Base-by-base conservation (phyloP, 2,113 vertebrate species). In the Salvator merianae region DNA sequence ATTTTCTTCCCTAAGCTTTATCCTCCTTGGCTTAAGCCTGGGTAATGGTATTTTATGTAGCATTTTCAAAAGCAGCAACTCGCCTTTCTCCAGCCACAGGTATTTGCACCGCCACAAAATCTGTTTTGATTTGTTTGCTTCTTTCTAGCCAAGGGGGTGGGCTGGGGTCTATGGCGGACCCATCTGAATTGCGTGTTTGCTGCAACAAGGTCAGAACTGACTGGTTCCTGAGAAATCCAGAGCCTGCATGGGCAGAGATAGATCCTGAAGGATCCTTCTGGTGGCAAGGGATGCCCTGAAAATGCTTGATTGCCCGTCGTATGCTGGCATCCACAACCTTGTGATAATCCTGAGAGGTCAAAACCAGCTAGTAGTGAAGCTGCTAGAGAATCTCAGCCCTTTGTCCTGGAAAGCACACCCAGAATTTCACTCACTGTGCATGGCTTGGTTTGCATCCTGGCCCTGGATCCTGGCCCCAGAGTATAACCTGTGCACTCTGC, bases 71-170 rank as follows among this genome's bases (percentile, higher is more conserved):
- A 53, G 43, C 7, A 36, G 12, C 82, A 36, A 20, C 81, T 30
- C 30, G 7, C 40, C 0, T 81, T 89, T 88, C 86, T 79, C 92
- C 74, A 22, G 2, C 71, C 79, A 88, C 85, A 91, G 91, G 88
- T 90, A 91, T 89, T 81, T 92, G 92, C 93, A 94, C 92, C 90
- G 93, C 94, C 81, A 28, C 28, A 59, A 43, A 73, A 38, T 66
- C 68, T 36, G 38, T n/a, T 82, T 6, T 84, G 84, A 77, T 86
- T 77, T 28, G 24, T 50, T 82, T 85, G 83, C 91, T 82, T 77
- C 66, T 89, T 13, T 74, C 84, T 12, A 55, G 28, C 83, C 47
- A 90, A 80, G 66, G 36, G 20, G 30, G n/a, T n/a, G n/a, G n/a
- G n/a, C n/a, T 18, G 2, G 40, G 38, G 43, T 5, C 43, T n/a